These are phyloP conservation scores for Elephas maximus DNA, from an alignment of 2,113 vertebrate species.

Conservation along the genomic window DNA sequence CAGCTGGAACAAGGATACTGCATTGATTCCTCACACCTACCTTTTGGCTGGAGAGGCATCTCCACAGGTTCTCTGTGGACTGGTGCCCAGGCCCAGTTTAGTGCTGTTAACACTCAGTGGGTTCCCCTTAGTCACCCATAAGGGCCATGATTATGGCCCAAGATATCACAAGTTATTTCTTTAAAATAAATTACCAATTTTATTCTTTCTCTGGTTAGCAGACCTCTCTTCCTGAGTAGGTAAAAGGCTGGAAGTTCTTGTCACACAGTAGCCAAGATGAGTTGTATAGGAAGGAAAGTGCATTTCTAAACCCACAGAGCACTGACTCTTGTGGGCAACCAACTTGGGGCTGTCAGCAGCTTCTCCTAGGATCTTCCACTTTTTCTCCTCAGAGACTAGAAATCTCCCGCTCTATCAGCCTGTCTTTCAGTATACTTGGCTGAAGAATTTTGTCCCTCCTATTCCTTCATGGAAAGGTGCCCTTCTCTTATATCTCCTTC, in stretches of 20 bases:
- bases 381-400: neutral
- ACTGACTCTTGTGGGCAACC: neutral
- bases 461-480: slow-evolving; percentile 21
- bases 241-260: neutral
- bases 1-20: neutral
- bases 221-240: neutral
- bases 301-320: slow-evolving; percentile 14
- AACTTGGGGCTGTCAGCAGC: neutral
- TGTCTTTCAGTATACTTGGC: neutral
- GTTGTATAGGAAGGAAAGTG: neutral
- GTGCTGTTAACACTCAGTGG: neutral
- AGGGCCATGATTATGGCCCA: neutral
- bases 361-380: neutral
- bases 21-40: neutral
- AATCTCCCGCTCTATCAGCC: neutral
- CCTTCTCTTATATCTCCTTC: neutral
- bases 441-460: neutral
- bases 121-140: neutral
- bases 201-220: slow-evolving; percentile 58
- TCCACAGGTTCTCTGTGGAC: neutral
- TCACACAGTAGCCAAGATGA: neutral
- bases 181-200: slow-evolving; percentile 45
- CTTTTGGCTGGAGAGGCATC: neutral
- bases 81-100: neutral
- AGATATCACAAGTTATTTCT: neutral